phyloP scores from a whole-genome alignment of 2,797 vertebrate genomes.

The Crocodylus rhombifer region DNA sequence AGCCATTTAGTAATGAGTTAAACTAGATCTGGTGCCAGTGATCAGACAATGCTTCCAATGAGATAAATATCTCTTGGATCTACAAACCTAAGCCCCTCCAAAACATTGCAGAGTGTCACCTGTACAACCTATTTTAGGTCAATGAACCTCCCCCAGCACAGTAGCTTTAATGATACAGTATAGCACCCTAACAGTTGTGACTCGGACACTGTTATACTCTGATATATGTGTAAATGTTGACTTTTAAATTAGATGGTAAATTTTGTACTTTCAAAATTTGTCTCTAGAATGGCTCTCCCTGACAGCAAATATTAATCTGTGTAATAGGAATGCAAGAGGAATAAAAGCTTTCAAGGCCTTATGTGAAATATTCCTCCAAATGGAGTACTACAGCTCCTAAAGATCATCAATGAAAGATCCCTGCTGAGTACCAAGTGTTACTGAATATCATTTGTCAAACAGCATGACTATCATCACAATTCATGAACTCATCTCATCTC shows the following conservation, averaged over 20 bases:
- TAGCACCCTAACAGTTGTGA: fast-evolving
- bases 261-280: background rate
- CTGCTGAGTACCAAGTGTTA: slow-evolving; percentile 13
- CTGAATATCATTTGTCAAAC: slow-evolving; percentile 51
- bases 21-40: fast-evolving
- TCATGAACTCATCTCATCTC: slow-evolving; percentile 66
- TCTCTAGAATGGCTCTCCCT: background rate
- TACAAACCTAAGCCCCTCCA: background rate
- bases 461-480: slow-evolving; percentile 58
- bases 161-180: background rate
- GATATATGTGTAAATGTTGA: fast-evolving
- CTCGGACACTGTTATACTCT: background rate
- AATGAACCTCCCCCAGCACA: background rate
- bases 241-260: background rate
- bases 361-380: background rate
- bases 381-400: background rate
- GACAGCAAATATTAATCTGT: fast-evolving
- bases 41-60: fast-evolving
- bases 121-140: slow-evolving; percentile 4
- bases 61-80: background rate
- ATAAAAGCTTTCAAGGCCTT: slow-evolving; percentile 1
- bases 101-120: background rate
- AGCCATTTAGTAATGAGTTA: background rate
- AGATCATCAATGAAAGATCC: slow-evolving; percentile 16
- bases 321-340: background rate